Evolutionary conservation across 2,113 vertebrate species (phyloP), one percentile per base, ranked within the genome.

Genomic region (Cavia aperea): DNA sequence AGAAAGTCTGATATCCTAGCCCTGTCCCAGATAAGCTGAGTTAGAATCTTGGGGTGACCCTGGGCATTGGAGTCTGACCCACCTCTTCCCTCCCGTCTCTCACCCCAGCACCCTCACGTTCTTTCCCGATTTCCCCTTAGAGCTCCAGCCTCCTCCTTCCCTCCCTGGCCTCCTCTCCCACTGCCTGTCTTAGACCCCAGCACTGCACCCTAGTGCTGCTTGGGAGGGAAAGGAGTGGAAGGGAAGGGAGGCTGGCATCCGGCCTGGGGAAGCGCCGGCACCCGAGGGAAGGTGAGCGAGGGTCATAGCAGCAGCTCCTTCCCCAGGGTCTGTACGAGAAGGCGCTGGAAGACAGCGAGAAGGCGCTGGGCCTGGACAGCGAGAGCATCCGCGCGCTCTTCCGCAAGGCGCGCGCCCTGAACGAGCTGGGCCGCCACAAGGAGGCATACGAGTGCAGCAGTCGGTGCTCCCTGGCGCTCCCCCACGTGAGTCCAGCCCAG

Each of bases 391-490:
- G 97, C 84, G 98, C 98, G 0, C 97, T 99, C 1, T 99, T 98
- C 97, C 98, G 98, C 95, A 99, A 99, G 97, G 98, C 99, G 0
- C 97, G 98, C 1, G 98, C 98, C 92, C 96, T 99, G 96, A 98
- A 98, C 93, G 98, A 98, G 93, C 98, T 99, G 11, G 98, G 98
- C 10, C 98, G 96, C 81, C 97, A 98, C 96, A 98, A 97, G 93
- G 99, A 99, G 96, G 99, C 99, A 0, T 99, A 99, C 19, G 97
- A 98, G 85, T 99, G 98, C 97, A 99, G 98, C 94, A 98, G 98
- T 43, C 96, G 98, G 63, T 99, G 98, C 94, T 97, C 99, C 95
- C 97, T 99, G 6, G 97, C 98, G 26, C 97, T 97, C 62, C 98
- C 98, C 11, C 98, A 98, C 95, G 99, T 99, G 97, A 98, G 86